Evolutionary conservation across 2,113 vertebrate species (phyloP).

Genomic region (Theristicus caerulescens): DNA sequence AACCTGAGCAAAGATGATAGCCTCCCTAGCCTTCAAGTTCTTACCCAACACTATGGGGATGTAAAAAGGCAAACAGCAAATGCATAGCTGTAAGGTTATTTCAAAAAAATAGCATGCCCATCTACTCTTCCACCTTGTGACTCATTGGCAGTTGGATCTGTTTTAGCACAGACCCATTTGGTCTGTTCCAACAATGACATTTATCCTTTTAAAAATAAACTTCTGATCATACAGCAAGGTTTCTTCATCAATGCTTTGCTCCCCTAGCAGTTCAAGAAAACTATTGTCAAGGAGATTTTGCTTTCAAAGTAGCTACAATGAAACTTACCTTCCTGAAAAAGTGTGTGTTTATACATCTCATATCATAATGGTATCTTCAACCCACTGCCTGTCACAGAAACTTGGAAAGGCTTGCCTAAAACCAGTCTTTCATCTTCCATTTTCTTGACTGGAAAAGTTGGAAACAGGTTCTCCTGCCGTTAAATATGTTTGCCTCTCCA

Average conservation of each 20-base stretch:
- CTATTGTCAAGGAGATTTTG: not conserved
- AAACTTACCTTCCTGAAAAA: not conserved
- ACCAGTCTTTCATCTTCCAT: not conserved
- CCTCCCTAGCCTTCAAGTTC: not conserved
- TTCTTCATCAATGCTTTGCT: not conserved
- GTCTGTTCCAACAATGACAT: not conserved
- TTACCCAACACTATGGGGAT: not conserved
- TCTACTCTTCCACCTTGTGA: not conserved
- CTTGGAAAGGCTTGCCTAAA: not conserved
- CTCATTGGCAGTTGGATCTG: not conserved
- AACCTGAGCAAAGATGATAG: not conserved
- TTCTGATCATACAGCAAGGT: not conserved
- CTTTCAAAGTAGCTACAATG: not conserved
- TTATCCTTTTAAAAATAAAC: not conserved
- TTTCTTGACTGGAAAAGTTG: not conserved
- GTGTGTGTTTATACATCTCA: not conserved
- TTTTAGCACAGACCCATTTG: not conserved
- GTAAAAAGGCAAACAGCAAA: not conserved
- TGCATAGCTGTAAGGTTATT: not conserved
- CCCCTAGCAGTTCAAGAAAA: not conserved
- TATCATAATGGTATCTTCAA: not conserved
- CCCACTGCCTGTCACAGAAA: not conserved
- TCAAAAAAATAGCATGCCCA: not conserved
- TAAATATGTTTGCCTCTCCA: not conserved
- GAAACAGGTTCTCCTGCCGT: not conserved